A percentile compares a stretch with the other conserved stretches of the same genome.
These are phyloP conservation scores for Regulus satrapa DNA, from an alignment of 2,113 vertebrate species.

Conservation along the genomic window DNA sequence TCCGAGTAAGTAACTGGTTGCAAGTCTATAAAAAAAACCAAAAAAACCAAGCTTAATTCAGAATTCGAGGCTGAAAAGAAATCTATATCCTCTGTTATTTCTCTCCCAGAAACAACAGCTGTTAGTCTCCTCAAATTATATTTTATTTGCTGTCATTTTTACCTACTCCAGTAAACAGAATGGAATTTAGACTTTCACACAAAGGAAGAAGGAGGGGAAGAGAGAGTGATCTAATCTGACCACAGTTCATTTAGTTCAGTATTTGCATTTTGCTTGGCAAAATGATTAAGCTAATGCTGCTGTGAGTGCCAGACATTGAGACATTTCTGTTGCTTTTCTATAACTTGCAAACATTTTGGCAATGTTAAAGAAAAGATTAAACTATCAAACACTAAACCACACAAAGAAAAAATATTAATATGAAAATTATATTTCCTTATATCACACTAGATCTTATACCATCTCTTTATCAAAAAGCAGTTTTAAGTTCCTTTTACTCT, in stretches of 20 bases:
- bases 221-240: not conserved
- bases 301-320: not conserved
- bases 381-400: not conserved
- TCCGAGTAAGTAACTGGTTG: constrained; percentile 97
- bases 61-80: not conserved
- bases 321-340: not conserved
- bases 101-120: not conserved
- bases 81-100: not conserved
- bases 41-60: not conserved
- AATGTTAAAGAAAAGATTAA: not conserved
- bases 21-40: constrained; percentile 73
- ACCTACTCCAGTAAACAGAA: not conserved
- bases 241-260: not conserved
- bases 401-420: not conserved
- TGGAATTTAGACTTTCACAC: not conserved
- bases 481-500: not conserved
- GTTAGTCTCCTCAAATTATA: not conserved
- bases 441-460: not conserved
- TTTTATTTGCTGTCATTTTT: not conserved
- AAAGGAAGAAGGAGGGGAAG: not conserved
- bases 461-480: not conserved
- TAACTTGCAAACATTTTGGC: not conserved
- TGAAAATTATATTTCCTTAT: not conserved
- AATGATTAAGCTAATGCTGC: not conserved
- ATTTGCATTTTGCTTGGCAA: not conserved